These are phyloP conservation scores for Zenarchopterus dispar DNA, from an alignment of 2,797 vertebrate species.

Conservation along the genomic window DNA sequence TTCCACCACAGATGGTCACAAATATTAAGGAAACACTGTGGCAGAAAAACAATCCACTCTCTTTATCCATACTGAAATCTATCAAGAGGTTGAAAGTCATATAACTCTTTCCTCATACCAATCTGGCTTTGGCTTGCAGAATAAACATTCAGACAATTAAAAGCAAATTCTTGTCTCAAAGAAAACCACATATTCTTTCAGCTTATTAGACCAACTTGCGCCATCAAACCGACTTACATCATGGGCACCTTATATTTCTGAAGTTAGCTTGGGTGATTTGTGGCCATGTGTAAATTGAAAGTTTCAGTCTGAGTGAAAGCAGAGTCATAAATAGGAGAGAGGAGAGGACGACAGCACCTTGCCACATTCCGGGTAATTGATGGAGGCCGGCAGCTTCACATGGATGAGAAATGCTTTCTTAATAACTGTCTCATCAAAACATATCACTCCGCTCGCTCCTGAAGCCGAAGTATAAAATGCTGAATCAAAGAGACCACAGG, in stretches of 20 bases:
- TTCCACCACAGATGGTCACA: constrained; percentile 17
- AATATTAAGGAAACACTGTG: constrained; percentile 2
- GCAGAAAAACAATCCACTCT: constrained; percentile 13
- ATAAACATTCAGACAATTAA: constrained; percentile 28
- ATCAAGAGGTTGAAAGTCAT: constrained; percentile 29
- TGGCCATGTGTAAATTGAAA: constrained; percentile 70
- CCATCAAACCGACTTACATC: constrained; percentile 48
- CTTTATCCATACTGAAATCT: neutral
- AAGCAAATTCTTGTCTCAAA: constrained; percentile 27
- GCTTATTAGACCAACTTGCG: constrained; percentile 31
- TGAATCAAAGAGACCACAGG: constrained; percentile 5
- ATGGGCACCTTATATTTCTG: constrained; percentile 29
- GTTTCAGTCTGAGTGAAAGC: constrained; percentile 68
- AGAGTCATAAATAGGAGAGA: constrained; percentile 67
- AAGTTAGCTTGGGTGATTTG: constrained; percentile 69
- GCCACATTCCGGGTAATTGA: constrained; percentile 49
- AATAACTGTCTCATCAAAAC: constrained; percentile 71
- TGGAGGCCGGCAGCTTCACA: constrained; percentile 41
- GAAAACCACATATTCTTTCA: constrained; percentile 14
- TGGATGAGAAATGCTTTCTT: constrained; percentile 65
- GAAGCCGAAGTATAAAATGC: constrained; percentile 43
- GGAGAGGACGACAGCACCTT: constrained; percentile 51
- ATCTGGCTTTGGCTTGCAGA: constrained; percentile 17
- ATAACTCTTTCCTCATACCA: constrained; percentile 16
- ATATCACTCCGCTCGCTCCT: constrained; percentile 48